Base-by-base conservation (phyloP, 2,888 invertebrate species). In the Oscheius sp. region DNA sequence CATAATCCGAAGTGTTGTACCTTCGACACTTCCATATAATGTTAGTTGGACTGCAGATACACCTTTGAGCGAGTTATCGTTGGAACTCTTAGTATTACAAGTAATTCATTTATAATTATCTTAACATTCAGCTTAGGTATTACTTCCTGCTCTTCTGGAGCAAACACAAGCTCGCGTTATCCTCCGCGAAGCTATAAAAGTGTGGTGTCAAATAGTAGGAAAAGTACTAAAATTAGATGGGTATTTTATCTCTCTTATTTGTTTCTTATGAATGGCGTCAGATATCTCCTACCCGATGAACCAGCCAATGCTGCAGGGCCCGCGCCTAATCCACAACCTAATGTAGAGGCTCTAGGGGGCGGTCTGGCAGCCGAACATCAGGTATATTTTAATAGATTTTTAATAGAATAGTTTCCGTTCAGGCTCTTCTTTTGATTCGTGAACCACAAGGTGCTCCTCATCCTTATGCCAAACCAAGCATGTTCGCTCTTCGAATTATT, bases 131-230 rank as follows among this genome's bases (percentile, higher is more conserved):
- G n/a, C 78, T 63, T 45, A 85, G 84, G 94, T 98, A 45, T 95
- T 99, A 66, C 91, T 99, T 70, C 99, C 98, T 0, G 96, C 97
- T 0, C 91, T 99, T 52, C 91, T 99, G 74, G 98, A 99, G 88
- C 97, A 99, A 90, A 94, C 95, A 0, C 96, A 98, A 89, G 96
- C 96, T 0, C 92, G 96, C 7, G 93, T 93, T 9, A 96, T 97
- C 95, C 90, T 98, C 77, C 96, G 97, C 89, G 61, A 68, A 3
- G 90, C 94, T 12, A 93, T 98, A 0, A 92, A 94, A 9, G 91
- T 92, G 71, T 81, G 81, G 81, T 81, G 81, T 53, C 73, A 70
- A 49, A 21, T 68, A 7, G 82, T 88, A 83, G 89, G 82, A 85
- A 89, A 89, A 84, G 88, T 69, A 74, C 80, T 88, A 25, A 76